A percentile compares a stretch with the other conserved stretches of the same genome.
phyloP scores from a whole-genome alignment of 1,140 invertebrate genomes.

The Bombus huntii region DNA sequence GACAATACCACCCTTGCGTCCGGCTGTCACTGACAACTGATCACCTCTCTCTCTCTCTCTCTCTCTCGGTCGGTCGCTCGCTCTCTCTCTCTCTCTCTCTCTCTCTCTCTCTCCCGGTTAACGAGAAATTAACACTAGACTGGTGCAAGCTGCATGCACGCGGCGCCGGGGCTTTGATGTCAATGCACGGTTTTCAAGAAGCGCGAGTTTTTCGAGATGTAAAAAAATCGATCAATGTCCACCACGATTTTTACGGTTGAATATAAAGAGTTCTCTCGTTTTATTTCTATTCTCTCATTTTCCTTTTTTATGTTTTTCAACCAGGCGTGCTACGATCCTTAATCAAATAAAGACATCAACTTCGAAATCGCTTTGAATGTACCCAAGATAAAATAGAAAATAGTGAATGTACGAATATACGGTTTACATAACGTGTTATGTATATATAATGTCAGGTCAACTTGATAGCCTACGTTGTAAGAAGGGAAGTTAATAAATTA shows the following conservation, averaged over 20 bases:
- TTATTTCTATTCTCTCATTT: background rate
- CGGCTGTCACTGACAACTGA: slow-evolving; percentile 68
- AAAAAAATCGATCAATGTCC: background rate
- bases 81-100: background rate
- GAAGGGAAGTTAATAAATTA: slow-evolving; percentile 34
- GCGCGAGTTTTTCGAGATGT: background rate
- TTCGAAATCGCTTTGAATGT: background rate
- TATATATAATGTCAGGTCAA: background rate
- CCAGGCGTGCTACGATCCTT: background rate
- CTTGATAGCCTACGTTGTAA: background rate
- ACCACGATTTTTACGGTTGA: background rate
- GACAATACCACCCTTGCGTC: slow-evolving; percentile 67
- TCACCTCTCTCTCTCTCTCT: slow-evolving; percentile 23
- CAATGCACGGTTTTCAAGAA: background rate
- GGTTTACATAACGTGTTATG: too few species aligned
- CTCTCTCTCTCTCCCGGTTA: slow-evolving; percentile 21
- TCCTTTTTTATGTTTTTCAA: too few species aligned
- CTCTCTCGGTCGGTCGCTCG: too few species aligned
- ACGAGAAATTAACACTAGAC: slow-evolving; percentile 69
- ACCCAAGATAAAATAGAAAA: background rate
- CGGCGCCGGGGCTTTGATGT: slow-evolving; percentile 17
- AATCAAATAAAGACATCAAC: background rate
- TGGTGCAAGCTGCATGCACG: slow-evolving; percentile 22
- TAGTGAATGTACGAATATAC: background rate
- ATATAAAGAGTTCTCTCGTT: background rate